Conservation (phyloP, 2,888 invertebrate genomes). For the Oligia fasciuncula region DNA sequence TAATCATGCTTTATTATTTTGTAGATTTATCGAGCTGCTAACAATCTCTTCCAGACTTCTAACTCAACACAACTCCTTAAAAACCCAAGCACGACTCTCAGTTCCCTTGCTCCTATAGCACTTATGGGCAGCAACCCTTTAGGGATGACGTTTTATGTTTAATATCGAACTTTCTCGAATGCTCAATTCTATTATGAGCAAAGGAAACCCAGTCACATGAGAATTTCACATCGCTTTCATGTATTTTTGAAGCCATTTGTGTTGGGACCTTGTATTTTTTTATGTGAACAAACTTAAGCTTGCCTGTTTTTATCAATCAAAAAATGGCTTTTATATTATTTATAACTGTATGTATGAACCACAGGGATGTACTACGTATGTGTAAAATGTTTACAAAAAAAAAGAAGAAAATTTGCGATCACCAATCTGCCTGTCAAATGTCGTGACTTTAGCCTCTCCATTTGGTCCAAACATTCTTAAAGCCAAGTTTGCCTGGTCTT, state of each 20-base stretch:
- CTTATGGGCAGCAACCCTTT: slow-evolving; percentile 47
- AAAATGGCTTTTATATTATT: background rate
- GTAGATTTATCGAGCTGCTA: background rate
- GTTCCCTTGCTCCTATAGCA: slow-evolving; percentile 23
- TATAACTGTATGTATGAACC: background rate
- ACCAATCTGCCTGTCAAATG: too few relatives aligned
- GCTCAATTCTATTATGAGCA: slow-evolving; percentile 34
- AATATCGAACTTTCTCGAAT: slow-evolving; percentile 47
- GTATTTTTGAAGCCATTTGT: slow-evolving; percentile 42
- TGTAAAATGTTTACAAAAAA: background rate
- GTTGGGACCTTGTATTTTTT: background rate
- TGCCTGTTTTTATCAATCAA: background rate
- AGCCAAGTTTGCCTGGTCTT: too few relatives aligned
- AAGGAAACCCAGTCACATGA: slow-evolving; percentile 55
- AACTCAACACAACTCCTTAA: background rate
- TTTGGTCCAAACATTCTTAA: too few relatives aligned
- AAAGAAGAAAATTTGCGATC: too few relatives aligned
- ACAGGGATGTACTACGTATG: too few relatives aligned
- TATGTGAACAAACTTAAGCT: background rate
- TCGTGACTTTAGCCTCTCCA: too few relatives aligned
- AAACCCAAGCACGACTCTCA: slow-evolving; percentile 26
- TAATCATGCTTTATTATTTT: background rate
- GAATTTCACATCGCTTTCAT: slow-evolving; percentile 55
- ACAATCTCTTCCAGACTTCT: slow-evolving; percentile 17
- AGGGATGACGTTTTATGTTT: slow-evolving; percentile 52